Base-by-base conservation (phyloP, 2,113 vertebrate species). In the Junco hyemalis region DNA sequence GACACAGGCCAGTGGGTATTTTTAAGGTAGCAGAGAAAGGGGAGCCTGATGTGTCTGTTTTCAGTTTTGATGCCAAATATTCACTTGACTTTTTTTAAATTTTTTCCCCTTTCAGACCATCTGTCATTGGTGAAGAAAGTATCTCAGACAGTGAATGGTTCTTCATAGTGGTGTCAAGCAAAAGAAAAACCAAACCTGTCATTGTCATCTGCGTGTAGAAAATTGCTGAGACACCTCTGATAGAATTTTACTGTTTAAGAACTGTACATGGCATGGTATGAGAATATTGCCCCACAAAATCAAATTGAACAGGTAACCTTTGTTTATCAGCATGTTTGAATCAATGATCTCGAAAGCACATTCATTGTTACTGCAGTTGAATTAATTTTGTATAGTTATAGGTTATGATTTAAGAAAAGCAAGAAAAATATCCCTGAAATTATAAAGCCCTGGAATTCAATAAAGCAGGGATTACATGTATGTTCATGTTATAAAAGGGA, bases 51-150 rank as follows among this genome's bases (percentile, higher is more conserved):
- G 69, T 93, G 96, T 86, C 95, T 65, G 15, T 78, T 96, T 97
- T 96, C 91, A 91, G 56, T 95, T 97, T 91, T 80, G 86, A 97
- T 97, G 96, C 96, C 97, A 98, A 98, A 97, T 97, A 97, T 93
- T 97, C 85, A 95, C 91, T 96, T 94, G 7, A 77, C 6, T 83
- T 88, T 69, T 91, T 89, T 80, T 5, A 45, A 20, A 21, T 25
- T 87, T 66, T 44, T 89, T 95, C 88, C 73, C 81, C 71, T 97
- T 97, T 91, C 96, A 97, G 97, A 96, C 95, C 97, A 97, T 98
- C 97, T 98, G 97, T 91, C 96, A 88, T 96, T 96, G 96, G 95
- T 90, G 88, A 97, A 98, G 96, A 92, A 97, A 93, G 81, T 95
- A 71, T 95, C 96, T 84, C 90, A 84, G 96, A 95, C 95, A 92